These are phyloP conservation scores for Hydractinia echinata DNA, from an alignment of 30 jellyfish, hydroid and myxozoan species.

Conservation along the genomic window DNA sequence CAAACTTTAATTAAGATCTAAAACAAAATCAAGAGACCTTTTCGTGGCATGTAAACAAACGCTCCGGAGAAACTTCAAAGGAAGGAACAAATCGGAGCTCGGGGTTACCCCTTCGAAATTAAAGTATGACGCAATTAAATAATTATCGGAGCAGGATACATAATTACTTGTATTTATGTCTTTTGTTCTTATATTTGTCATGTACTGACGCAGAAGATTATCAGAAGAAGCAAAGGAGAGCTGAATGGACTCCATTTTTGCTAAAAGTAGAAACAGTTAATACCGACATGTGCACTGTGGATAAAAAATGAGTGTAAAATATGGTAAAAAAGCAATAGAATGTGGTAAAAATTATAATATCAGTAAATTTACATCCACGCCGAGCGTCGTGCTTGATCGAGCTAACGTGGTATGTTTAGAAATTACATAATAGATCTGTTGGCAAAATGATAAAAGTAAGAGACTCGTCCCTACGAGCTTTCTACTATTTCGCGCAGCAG, in stretches of 20 bases:
- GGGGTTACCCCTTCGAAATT: no score
- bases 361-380: not conserved
- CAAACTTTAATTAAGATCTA: not conserved
- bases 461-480: not conserved
- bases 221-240: not conserved
- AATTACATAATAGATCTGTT: not conserved
- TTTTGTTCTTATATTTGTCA: no score
- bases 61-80: no score
- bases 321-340: constrained; percentile 8
- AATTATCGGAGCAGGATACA: no score
- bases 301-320: constrained; percentile 12
- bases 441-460: not conserved
- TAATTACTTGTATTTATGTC: no score
- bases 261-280: not conserved
- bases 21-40: not conserved
- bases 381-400: not conserved
- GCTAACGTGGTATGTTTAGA: constrained; percentile 6
- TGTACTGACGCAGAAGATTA: no score
- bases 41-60: not conserved
- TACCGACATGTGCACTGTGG: constrained; percentile 14
- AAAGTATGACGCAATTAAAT: no score
- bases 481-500: not conserved
- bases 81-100: no score
- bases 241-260: not conserved
- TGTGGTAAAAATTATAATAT: constrained; percentile 5